Percentiles rank a stretch among this genome's conserved stretches.
Evolutionary conservation across 2,797 vertebrate genomes (phyloP).

Genomic region (Cyclura pinguis): DNA sequence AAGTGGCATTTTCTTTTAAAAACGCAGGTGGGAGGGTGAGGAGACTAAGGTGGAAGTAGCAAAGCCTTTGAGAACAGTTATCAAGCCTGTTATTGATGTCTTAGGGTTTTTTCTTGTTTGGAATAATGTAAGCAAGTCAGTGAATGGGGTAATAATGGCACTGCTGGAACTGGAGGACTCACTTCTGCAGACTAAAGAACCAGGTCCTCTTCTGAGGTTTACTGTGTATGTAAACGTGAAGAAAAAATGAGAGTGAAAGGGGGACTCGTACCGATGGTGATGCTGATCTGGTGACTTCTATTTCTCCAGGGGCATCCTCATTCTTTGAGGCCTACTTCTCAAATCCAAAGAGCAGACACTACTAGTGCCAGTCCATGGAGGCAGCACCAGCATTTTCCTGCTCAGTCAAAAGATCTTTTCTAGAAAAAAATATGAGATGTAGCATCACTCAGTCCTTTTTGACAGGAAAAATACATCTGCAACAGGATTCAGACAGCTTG

Average conservation of each 20-base stretch:
- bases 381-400: slow-evolving; percentile 18
- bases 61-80: neutral
- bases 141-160: neutral
- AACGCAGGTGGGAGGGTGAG: neutral
- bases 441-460: neutral
- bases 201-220: neutral
- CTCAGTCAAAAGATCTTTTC: slow-evolving; percentile 40
- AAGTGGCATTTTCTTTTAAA: neutral
- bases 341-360: neutral
- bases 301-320: neutral
- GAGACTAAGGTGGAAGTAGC: neutral
- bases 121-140: neutral
- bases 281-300: too few species aligned
- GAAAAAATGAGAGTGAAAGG: slow-evolving; percentile 36
- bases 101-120: neutral
- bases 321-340: neutral
- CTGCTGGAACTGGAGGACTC: neutral
- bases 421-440: slow-evolving; percentile 38
- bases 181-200: neutral
- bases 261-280: neutral
- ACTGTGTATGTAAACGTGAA: slow-evolving; percentile 9
- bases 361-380: slow-evolving; percentile 6
- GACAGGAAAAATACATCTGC: slow-evolving; percentile 47
- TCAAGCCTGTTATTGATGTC: neutral
- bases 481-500: slow-evolving; percentile 43